Percentiles rank a stretch among this genome's conserved stretches.
Evolutionary conservation across 2,888 invertebrate genomes (phyloP).

Genomic region (Chaitophorus viminalis): DNA sequence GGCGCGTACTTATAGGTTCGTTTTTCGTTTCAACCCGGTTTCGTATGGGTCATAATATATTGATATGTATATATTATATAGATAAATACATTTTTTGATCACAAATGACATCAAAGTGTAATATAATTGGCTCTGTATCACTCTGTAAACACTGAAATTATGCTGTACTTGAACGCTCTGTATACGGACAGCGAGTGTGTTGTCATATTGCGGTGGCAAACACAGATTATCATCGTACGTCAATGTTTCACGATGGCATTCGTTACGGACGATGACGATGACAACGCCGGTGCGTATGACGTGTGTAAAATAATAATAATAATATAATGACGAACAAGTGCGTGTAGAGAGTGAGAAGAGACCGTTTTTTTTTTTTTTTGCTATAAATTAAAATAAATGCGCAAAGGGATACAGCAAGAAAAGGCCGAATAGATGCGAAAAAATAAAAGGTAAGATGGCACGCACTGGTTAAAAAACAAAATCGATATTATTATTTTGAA

Average conservation of each 20-base stretch:
- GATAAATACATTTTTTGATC: neutral
- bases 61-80: neutral
- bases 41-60: too few species aligned
- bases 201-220: conserved; percentile 6
- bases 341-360: too few species aligned
- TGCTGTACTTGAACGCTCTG: neutral
- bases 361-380: too few species aligned
- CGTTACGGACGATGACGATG: conserved; percentile 26
- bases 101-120: neutral
- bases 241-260: neutral
- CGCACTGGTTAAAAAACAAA: too few species aligned
- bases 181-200: neutral
- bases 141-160: neutral
- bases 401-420: too few species aligned
- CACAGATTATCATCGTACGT: conserved; percentile 38
- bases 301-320: neutral
- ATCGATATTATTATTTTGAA: too few species aligned
- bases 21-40: neutral
- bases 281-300: conserved; percentile 18
- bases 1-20: too few species aligned
- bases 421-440: too few species aligned
- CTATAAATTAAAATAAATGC: too few species aligned
- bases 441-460: too few species aligned
- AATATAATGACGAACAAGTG: neutral
- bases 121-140: too few species aligned